A percentile compares a stretch with the other conserved stretches of the same genome.
phyloP scores from a whole-genome alignment of 2,113 vertebrate genomes.

The Ramphastos sulfuratus region DNA sequence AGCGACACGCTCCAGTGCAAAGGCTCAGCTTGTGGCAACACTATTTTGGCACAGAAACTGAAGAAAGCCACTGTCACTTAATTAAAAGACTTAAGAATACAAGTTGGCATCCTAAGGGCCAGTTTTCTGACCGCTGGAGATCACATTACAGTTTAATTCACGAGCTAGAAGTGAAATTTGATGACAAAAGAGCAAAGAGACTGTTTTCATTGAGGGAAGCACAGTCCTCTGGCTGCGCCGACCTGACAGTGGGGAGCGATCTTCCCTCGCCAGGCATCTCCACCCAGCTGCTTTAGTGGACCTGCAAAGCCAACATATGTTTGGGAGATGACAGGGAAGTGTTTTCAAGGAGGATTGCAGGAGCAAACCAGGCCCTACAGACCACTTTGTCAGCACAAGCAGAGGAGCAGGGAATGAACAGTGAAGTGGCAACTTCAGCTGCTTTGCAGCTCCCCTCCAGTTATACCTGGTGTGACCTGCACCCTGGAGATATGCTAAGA shows the following conservation, averaged over 20 bases:
- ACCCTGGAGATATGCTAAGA: background rate
- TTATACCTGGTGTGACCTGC: background rate
- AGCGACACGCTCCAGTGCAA: background rate
- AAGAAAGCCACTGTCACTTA: background rate
- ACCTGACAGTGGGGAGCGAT: background rate
- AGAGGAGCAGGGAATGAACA: background rate
- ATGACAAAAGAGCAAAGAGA: slow-evolving; percentile 24
- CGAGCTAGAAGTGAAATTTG: slow-evolving; percentile 46
- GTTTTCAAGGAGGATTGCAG: background rate
- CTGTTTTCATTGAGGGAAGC: background rate
- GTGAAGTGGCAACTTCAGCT: background rate
- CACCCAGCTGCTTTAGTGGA: background rate
- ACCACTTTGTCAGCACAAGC: background rate
- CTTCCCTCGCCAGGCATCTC: background rate
- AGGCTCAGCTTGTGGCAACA: background rate
- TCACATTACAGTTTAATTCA: slow-evolving; percentile 46
- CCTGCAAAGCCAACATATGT: background rate
- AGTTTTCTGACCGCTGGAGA: slow-evolving; percentile 42
- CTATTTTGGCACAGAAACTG: slow-evolving; percentile 9
- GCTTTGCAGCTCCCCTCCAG: background rate
- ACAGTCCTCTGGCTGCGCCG: background rate
- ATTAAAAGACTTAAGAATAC: slow-evolving; percentile 44
- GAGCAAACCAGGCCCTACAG: background rate
- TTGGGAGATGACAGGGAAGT: background rate
- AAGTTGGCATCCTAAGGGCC: slow-evolving; percentile 39